Conservation (phyloP, 1,140 invertebrate genomes). For the Caenorhabditis latens region DNA sequence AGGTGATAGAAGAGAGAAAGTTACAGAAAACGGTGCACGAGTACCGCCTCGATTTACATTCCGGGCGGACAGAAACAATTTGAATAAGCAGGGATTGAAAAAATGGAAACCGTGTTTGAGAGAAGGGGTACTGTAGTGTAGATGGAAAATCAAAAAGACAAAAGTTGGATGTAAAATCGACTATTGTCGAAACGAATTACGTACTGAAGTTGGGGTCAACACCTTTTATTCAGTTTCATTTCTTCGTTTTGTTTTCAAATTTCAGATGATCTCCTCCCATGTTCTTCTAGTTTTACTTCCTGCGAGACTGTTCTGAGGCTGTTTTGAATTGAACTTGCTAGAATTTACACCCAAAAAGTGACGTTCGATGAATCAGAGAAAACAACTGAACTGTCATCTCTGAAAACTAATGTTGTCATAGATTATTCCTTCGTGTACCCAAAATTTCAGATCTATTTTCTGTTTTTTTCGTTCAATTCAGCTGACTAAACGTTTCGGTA, state of each 20-base stretch:
- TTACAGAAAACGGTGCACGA: not conserved
- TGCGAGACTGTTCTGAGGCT: not conserved
- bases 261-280: not conserved
- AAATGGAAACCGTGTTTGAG: not conserved
- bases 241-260: too few species aligned
- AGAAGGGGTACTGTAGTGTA: not conserved
- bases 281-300: not conserved
- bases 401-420: too few species aligned
- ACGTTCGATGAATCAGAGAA: not conserved
- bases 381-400: not conserved
- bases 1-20: not conserved
- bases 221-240: too few species aligned
- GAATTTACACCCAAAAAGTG: not conserved
- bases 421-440: too few species aligned
- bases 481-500: too few species aligned
- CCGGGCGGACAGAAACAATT: not conserved
- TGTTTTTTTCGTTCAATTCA: too few species aligned
- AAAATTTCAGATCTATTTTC: too few species aligned
- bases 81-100: not conserved
- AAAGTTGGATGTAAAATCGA: not conserved
- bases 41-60: constrained; percentile 23
- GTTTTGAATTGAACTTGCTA: too few species aligned
- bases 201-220: too few species aligned
- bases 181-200: too few species aligned
- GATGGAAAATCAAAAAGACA: not conserved